These are phyloP conservation scores for Itoplectis maculator DNA, from an alignment of 2,888 invertebrate genomes.

Conservation along the genomic window DNA sequence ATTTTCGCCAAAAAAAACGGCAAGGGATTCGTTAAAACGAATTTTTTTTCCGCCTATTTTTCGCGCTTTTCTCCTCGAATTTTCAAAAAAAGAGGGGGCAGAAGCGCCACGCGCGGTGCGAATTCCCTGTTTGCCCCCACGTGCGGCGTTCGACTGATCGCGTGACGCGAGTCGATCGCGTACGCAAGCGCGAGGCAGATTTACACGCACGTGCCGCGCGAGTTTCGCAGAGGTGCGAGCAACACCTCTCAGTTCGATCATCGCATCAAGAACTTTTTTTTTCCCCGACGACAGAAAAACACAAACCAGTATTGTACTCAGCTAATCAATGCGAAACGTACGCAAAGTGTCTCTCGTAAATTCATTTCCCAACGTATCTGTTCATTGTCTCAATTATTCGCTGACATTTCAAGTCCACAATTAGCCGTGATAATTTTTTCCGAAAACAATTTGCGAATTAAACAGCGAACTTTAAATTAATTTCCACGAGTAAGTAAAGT, in stretches of 20 bases:
- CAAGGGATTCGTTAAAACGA: too few relatives aligned
- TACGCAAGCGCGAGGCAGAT: constrained; percentile 7
- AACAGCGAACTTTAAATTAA: not conserved
- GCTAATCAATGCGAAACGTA: not conserved
- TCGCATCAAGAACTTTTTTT: too few relatives aligned
- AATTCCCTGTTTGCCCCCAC: constrained; percentile 1
- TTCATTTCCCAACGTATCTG: not conserved
- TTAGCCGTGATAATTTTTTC: not conserved
- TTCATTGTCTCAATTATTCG: not conserved
- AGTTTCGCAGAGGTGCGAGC: constrained; percentile 7
- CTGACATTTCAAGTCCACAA: not conserved
- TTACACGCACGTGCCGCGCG: constrained; percentile 11
- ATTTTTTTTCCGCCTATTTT: too few relatives aligned
- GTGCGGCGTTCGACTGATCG: constrained; percentile 13
- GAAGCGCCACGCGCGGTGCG: not conserved
- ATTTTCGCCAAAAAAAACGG: too few relatives aligned
- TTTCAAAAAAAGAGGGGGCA: constrained; percentile 5
- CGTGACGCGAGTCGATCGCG: constrained; percentile 4
- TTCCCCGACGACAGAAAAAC: too few relatives aligned
- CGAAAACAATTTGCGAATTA: not conserved
- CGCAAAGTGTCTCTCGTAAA: not conserved
- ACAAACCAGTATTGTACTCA: not conserved
- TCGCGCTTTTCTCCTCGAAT: too few relatives aligned
- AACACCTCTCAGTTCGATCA: not conserved
- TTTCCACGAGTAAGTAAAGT: not conserved